These are phyloP conservation scores for Puma concolor DNA, from an alignment of 2,113 vertebrate species.

Conservation along the genomic window DNA sequence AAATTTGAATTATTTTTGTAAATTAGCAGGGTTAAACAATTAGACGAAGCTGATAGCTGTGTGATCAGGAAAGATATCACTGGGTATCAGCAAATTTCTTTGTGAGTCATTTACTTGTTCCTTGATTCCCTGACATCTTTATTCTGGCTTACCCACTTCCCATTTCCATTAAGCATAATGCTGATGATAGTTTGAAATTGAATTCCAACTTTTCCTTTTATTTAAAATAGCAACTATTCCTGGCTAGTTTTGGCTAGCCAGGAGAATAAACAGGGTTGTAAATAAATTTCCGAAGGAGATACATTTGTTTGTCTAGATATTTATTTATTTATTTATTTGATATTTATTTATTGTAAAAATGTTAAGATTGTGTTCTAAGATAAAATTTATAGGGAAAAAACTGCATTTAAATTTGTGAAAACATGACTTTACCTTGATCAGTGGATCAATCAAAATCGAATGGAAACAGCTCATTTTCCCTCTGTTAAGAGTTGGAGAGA, in stretches of 20 bases:
- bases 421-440: neutral
- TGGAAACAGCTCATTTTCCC: neutral
- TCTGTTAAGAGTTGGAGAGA: conserved; percentile 11
- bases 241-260: neutral
- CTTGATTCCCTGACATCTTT: neutral
- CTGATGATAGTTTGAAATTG: neutral
- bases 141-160: neutral
- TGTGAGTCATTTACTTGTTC: neutral
- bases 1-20: conserved; percentile 19
- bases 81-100: neutral
- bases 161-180: conserved; percentile 16
- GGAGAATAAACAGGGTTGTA: neutral
- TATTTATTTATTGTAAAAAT: neutral
- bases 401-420: conserved; percentile 23
- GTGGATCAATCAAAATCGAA: too few relatives aligned
- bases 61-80: neutral
- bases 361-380: neutral
- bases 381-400: neutral
- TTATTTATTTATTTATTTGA: neutral
- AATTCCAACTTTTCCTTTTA: neutral
- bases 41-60: neutral
- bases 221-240: neutral
- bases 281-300: conserved; percentile 18
- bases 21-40: neutral
- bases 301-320: conserved; percentile 35